Conservation (phyloP, 2,888 invertebrate species). For the Kuschelorhynchus macadamiae region DNA sequence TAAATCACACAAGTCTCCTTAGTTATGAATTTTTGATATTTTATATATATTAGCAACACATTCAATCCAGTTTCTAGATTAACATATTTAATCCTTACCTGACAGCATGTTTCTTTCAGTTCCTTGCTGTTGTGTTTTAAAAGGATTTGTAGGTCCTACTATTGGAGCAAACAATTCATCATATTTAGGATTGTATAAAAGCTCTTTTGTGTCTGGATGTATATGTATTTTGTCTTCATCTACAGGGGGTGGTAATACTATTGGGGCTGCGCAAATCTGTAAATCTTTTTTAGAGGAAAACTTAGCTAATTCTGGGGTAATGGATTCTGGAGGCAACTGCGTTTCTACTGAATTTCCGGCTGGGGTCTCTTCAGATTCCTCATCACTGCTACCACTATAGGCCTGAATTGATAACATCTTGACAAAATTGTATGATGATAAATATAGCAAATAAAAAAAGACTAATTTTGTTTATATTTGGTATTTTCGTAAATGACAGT, state of each 20-base stretch:
- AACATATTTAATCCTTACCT: conserved; percentile 67
- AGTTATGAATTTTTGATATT: too few species aligned
- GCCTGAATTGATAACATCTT: conserved; percentile 80
- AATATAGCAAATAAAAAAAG: too few species aligned
- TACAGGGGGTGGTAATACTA: conserved; percentile 84
- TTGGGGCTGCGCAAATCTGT: conserved; percentile 86
- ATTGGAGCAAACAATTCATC: conserved; percentile 95
- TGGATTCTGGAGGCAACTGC: conserved; percentile 11
- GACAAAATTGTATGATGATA: too few species aligned
- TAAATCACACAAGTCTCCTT: too few species aligned
- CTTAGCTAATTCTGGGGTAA: conserved; percentile 70
- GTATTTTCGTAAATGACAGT: too few species aligned
- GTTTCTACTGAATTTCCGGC: not conserved
- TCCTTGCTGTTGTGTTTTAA: conserved; percentile 91
- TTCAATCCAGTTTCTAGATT: too few species aligned
- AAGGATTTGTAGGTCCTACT: conserved; percentile 94
- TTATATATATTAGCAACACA: too few species aligned
- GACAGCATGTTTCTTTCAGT: conserved; percentile 92
- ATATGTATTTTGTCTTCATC: conserved; percentile 80
- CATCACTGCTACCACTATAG: conserved; percentile 82
- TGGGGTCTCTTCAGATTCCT: conserved; percentile 66
- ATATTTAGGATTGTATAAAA: conserved; percentile 92
- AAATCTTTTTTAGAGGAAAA: conserved; percentile 75
- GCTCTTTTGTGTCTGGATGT: conserved; percentile 85
- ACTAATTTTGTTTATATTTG: too few species aligned